Base-by-base conservation (phyloP, 2,797 vertebrate genomes). In the Knipowitschia caucasica region DNA sequence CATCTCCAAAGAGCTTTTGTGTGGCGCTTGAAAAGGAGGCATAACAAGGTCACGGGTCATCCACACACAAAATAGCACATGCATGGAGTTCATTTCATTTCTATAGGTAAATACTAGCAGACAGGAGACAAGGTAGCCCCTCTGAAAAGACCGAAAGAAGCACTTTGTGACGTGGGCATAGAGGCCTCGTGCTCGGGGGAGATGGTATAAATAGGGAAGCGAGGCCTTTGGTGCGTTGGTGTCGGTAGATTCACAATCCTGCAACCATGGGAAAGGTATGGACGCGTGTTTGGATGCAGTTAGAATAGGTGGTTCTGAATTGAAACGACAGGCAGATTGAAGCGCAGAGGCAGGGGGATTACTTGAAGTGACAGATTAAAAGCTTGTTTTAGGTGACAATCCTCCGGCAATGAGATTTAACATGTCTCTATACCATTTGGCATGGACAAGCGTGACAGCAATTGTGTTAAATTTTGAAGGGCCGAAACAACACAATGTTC, bases 251-350 rank as follows among this genome's bases (percentile, higher is more conserved):
- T 74, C 72, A 68, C 76, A 78, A 66, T 34, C 66, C 73, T 77
- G 53, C 69, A 80, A 76, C 79, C 85, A 91, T 91, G 89, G 87
- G 88, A 84, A 91, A 91, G 89, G 89, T 90, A 91, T 75, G 85
- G 77, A 53, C 69, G 52, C 54, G 52, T 34, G 20, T 43, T 33
- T 38, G 56, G 21, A 56, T 1, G 4, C 17, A 27, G 42, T 23
- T 4, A 31, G 38, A 46, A 34, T 38, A 18, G 23, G 45, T 25
- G 52, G 55, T 63, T 36, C 34, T 21, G 50, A 34, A 39, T 15
- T 4, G 21, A 18, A n/a, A 31, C 11, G 31, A 50, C 23, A 45
- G 21, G 7, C 31, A 39, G 47, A 20, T 26, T 15, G 44, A 33
- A 23, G 46, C 12, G 4, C 4, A 33, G 46, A 49, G 46, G 30